These are phyloP conservation scores for Fregetta grallaria DNA, from an alignment of 2,113 vertebrate species.

Conservation along the genomic window DNA sequence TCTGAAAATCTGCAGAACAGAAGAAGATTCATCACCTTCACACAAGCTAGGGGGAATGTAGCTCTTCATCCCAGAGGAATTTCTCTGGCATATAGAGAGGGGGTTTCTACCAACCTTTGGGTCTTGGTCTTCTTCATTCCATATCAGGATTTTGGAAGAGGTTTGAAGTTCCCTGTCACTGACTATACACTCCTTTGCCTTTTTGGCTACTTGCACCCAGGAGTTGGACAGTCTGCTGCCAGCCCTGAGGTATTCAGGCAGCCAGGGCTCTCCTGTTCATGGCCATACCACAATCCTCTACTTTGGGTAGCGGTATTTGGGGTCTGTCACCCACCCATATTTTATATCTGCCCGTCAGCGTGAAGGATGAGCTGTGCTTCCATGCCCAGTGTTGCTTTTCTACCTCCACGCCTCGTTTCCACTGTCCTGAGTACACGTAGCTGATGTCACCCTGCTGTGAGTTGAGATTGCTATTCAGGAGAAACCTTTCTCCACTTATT, in stretches of 20 bases:
- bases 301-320: not conserved
- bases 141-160: not conserved
- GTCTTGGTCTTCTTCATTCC: not conserved
- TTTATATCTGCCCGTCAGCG: not conserved
- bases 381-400: not conserved
- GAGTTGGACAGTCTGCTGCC: not conserved
- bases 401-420: not conserved
- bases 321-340: not conserved
- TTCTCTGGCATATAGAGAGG: not conserved
- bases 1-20: slow-evolving; percentile 38
- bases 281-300: not conserved
- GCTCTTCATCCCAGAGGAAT: not conserved
- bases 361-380: not conserved
- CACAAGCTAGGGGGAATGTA: not conserved
- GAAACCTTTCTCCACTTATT: not conserved
- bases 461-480: not conserved
- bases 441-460: not conserved
- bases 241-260: not conserved
- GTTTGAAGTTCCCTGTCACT: not conserved
- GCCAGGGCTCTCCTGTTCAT: not conserved
- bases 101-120: not conserved
- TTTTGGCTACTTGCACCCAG: not conserved
- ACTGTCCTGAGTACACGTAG: accelerated
- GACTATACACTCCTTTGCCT: not conserved
- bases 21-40: not conserved